Evolutionary conservation across 2,113 vertebrate species (phyloP), one percentile per base, ranked within the genome.

Genomic region (Cyanocitta stelleri): DNA sequence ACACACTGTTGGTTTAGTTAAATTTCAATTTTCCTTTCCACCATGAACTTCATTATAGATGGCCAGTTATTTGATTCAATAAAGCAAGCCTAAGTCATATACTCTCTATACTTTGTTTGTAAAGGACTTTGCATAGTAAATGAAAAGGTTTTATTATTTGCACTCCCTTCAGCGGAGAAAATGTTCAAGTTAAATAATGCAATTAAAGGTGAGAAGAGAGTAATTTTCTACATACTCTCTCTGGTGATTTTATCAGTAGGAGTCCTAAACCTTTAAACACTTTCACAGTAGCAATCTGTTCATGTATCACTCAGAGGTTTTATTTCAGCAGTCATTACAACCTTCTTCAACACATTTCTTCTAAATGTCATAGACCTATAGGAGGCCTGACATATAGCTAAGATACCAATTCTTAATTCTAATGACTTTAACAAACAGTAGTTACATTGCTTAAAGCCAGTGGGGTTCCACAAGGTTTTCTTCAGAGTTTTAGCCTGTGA

Each of bases 161-260:
- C 62, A 67, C n/a, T 96, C 55, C 71, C 83, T 94, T 97, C 75
- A 85, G 78, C 7, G 17, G 33, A 79, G 69, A 89, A 84, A 91
- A 89, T n/a, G 52, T 82, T 97, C 86, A 86, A 94, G 86, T 96
- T 97, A 96, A 97, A 93, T 95, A 97, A 97, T 80, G 62, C 48
- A 97, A 97, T 97, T 97, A 97, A 96, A 97, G 90, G 90, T 95
- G 79, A 97, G 93, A 97, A 92, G 54, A 91, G 91, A 91, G 74
- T 73, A 92, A 95, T 97, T 97, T 95, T 96, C 94, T 93, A 85
- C 66, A 87, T 95, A 87, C 71, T 94, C 83, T 95, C 84, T 80
- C 89, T 82, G 77, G 85, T 80, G 78, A 19, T 89, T 97, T 96
- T 90, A 95, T 94, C 93, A 91, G 64, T 44, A 88, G 94, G 87